These are phyloP conservation scores for Noctua comes DNA, from an alignment of 2,888 invertebrate genomes.

Conservation along the genomic window DNA sequence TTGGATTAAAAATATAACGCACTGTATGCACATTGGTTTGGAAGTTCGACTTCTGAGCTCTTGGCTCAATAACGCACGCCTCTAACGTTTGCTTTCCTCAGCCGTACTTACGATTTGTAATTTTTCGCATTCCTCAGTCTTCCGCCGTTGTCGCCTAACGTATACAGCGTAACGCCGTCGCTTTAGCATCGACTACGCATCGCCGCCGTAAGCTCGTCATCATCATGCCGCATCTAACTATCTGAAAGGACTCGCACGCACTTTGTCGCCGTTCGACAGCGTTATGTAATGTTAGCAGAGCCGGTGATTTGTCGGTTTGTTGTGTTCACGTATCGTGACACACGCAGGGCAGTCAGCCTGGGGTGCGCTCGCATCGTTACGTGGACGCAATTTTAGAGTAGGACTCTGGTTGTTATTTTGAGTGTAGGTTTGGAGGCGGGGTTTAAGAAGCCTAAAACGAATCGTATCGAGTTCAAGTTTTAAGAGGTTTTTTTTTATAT, in stretches of 20 bases:
- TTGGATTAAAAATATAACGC: conserved; percentile 36
- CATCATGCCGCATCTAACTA: conserved; percentile 81
- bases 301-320: conserved; percentile 37
- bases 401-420: conserved; percentile 47
- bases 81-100: conserved; percentile 67
- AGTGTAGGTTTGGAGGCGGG: conserved; percentile 55
- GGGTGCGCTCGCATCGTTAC: conserved; percentile 62
- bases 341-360: conserved; percentile 27
- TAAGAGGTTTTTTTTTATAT: conserved; percentile 43
- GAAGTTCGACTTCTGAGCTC: conserved; percentile 47
- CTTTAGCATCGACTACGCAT: conserved; percentile 79
- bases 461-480: conserved; percentile 48
- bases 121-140: conserved; percentile 72
- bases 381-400: conserved; percentile 57
- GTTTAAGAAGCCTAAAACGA: conserved; percentile 56
- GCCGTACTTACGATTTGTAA: conserved; percentile 83
- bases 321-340: conserved; percentile 40
- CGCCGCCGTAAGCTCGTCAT: conserved; percentile 78
- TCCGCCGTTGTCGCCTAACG: conserved; percentile 83
- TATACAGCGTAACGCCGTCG: conserved; percentile 74
- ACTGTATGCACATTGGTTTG: conserved; percentile 32
- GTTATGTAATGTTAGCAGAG: conserved; percentile 63
- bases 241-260: conserved; percentile 87
- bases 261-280: conserved; percentile 79
- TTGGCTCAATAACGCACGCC: conserved; percentile 61